phyloP scores from a whole-genome alignment of 2,888 invertebrate species.

The Blastobasis lacticolella region DNA sequence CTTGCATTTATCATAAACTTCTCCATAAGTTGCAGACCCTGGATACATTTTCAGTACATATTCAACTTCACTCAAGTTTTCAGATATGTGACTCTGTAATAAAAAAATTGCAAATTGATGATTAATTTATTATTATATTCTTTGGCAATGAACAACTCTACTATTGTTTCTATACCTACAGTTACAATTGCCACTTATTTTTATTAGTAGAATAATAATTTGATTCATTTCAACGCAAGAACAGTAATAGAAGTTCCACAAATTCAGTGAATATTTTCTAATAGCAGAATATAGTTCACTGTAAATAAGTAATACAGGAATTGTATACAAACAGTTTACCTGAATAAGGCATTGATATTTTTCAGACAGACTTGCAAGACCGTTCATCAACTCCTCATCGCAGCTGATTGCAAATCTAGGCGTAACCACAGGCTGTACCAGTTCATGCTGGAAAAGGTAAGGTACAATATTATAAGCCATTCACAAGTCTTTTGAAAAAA shows the following conservation, averaged over 20 bases:
- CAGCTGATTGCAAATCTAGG: conserved; percentile 91
- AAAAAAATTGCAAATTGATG: too few relatives aligned
- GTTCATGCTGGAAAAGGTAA: conserved; percentile 71
- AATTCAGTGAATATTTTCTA: too few relatives aligned
- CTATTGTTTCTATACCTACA: too few relatives aligned
- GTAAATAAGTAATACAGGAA: too few relatives aligned
- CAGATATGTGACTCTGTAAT: conserved; percentile 88
- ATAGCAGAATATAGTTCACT: too few relatives aligned
- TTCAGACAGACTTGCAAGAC: conserved; percentile 79
- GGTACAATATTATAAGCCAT: not conserved
- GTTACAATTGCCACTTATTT: too few relatives aligned
- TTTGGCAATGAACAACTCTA: too few relatives aligned
- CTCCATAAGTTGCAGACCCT: conserved; percentile 76
- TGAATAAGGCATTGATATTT: conserved; percentile 82
- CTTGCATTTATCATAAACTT: conserved; percentile 83
- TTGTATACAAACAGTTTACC: conserved; percentile 34
- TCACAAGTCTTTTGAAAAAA: too few relatives aligned
- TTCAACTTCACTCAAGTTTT: conserved; percentile 82
- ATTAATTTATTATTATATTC: too few relatives aligned
- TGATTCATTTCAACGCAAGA: too few relatives aligned
- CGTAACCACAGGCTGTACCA: conserved; percentile 86
- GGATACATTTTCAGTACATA: conserved; percentile 76
- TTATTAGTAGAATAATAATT: too few relatives aligned
- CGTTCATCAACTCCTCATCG: conserved; percentile 78
- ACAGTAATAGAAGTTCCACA: too few relatives aligned